These are phyloP conservation scores for Tragelaphus buxtoni DNA, from an alignment of 2,113 vertebrate species.

Conservation along the genomic window DNA sequence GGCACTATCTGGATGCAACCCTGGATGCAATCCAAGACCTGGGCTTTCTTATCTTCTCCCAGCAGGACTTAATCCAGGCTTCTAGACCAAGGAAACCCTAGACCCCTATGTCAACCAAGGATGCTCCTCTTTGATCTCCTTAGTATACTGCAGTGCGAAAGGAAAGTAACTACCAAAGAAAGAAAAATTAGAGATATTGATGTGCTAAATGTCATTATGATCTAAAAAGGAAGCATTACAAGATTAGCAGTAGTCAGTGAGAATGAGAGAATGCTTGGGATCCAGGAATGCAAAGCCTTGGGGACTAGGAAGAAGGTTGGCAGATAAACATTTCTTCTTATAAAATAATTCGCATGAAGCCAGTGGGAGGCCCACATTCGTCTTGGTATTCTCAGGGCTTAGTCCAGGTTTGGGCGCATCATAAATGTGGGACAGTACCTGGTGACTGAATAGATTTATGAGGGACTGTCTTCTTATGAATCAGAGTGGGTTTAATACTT, in stretches of 20 bases:
- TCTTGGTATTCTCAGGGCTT: neutral
- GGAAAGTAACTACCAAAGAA: neutral
- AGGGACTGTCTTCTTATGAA: neutral
- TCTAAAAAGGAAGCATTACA: neutral
- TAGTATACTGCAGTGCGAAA: neutral
- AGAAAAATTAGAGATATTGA: neutral
- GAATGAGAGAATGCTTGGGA: neutral
- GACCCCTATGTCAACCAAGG: neutral
- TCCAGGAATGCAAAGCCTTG: neutral
- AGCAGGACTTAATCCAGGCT: neutral
- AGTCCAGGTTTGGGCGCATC: neutral
- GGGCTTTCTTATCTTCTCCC: neutral
- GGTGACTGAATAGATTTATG: neutral
- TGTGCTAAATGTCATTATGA: neutral
- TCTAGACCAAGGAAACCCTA: neutral
- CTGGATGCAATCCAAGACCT: neutral
- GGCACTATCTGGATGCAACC: neutral
- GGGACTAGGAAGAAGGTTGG: neutral
- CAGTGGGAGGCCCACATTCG: neutral
- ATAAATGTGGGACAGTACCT: neutral
- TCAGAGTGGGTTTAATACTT: neutral
- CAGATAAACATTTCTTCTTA: neutral
- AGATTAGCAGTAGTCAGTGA: neutral
- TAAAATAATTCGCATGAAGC: neutral
- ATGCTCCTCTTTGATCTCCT: neutral